Percentiles rank a stretch among this genome's conserved stretches.
These are phyloP conservation scores for Tympanoctomys barrerae DNA, from an alignment of 2,797 vertebrate genomes.

Conservation along the genomic window DNA sequence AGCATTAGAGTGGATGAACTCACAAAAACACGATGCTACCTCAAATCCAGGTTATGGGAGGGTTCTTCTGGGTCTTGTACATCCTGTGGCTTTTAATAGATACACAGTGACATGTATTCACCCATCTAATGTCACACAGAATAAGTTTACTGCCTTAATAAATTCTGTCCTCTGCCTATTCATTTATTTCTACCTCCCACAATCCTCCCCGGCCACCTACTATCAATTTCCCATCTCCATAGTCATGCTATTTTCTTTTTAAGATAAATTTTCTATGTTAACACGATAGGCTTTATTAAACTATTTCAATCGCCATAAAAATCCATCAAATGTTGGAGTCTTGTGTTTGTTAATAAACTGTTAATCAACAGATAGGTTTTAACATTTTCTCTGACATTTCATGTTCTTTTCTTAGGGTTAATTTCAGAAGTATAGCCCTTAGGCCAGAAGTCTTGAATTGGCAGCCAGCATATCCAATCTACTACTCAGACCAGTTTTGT, in stretches of 20 bases:
- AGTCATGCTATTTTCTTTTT: neutral
- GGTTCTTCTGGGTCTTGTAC: neutral
- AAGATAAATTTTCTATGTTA: neutral
- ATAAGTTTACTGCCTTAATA: neutral
- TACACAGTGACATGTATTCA: too few species aligned
- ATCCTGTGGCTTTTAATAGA: neutral
- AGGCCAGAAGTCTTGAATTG: neutral
- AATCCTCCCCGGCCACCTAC: neutral
- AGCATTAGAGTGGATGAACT: rapidly evolving
- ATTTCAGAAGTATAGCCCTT: neutral
- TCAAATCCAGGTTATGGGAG: neutral
- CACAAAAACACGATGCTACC: neutral
- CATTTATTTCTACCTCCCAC: too few species aligned
- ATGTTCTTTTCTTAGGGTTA: neutral
- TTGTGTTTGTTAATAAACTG: neutral
- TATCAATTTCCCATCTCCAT: neutral
- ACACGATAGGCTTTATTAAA: neutral
- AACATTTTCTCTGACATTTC: neutral
- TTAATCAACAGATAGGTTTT: neutral
- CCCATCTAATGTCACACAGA: neutral
- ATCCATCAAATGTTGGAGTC: neutral
- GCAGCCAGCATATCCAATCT: neutral
- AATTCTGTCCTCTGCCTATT: neutral
- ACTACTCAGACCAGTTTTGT: neutral
- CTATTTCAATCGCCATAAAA: neutral